Evolutionary conservation across 1,140 invertebrate species (phyloP), one percentile per base, ranked within the genome.

Genomic region (Drosophila ironensis): DNA sequence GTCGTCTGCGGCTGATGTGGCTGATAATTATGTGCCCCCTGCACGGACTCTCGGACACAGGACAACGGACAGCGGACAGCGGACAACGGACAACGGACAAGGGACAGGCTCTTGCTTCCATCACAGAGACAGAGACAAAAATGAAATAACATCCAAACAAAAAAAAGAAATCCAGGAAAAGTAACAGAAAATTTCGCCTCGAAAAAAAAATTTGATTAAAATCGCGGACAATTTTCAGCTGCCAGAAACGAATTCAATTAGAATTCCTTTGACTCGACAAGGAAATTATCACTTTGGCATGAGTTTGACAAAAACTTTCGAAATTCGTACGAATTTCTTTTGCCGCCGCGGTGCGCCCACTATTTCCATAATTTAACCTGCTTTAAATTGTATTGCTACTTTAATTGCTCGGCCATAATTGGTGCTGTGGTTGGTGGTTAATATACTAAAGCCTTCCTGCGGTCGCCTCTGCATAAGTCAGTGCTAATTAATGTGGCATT

Each of bases 11-110:
- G 68, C 78, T 73, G 78, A 77, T 82, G 78, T 82, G 78, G 78
- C 72, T 73, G 78, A 82, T 82, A 82, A 82, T 82, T 84, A 82
- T 82, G 78, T 82, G 80, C 56, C 78, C 73, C 53, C 78, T 66
- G 48, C 53, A 75, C 45, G 63, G 57, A 63, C 52, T 28, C 20
- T 8, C n/a, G 38, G n/a, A 22, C 38, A 40, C 38, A 30, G n/a
- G 38, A 27, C 41, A 44, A 0, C 3, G 38, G 40, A 45, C 52
- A 57, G 6, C 8, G 27, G 37, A 57, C 47, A 17, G 1, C 4
- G 46, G 6, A 54, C 41, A 45, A 7, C 8, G 41, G 51, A 33
- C 51, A 14, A 25, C 6, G 27, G 42, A 54, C 41, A 45, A 7
- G 7, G 41, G 51, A 33, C 51, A 14, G 22, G 22, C 20, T 25